Evolutionary conservation across 2,888 invertebrate genomes (phyloP).

Genomic region (Mystacides longicornis): DNA sequence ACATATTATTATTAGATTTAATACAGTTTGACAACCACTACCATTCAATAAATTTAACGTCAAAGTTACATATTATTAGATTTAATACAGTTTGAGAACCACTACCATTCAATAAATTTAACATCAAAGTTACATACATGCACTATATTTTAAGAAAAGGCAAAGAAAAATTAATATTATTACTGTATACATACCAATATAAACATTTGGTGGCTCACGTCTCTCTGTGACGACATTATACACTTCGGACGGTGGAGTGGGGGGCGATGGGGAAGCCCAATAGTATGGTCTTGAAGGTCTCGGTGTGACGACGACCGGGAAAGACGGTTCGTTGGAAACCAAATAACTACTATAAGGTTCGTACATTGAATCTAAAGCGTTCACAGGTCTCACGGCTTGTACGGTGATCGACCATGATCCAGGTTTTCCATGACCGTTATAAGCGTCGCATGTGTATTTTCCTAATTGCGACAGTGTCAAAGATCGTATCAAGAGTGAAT

Average conservation of each 20-base stretch:
- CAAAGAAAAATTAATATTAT: not conserved
- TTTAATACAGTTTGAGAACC: no score
- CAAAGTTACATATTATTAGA: no score
- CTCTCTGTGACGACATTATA: slow-evolving; percentile 20
- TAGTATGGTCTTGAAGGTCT: slow-evolving; percentile 30
- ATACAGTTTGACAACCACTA: no score
- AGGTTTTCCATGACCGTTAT: slow-evolving; percentile 71
- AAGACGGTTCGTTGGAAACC: slow-evolving; percentile 44
- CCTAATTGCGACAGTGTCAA: slow-evolving; percentile 70
- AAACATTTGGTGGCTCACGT: slow-evolving; percentile 19
- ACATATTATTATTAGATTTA: no score
- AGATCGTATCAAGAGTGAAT: slow-evolving; percentile 64
- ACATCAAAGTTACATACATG: no score
- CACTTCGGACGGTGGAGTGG: slow-evolving; percentile 18
- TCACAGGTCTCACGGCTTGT: slow-evolving; percentile 63
- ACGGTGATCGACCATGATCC: slow-evolving; percentile 70
- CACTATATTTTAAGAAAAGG: no score
- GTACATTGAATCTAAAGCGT: slow-evolving; percentile 50
- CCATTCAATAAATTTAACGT: no score
- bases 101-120: no score
- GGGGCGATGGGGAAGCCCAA: slow-evolving; percentile 27
- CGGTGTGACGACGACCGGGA: slow-evolving; percentile 31
- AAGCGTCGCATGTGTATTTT: slow-evolving; percentile 83
- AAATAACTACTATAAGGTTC: slow-evolving; percentile 53
- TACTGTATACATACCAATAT: slow-evolving; percentile 13